These are phyloP conservation scores for Galaxea fascicularis DNA, from an alignment of 92 coral and sea anemone species.

Conservation along the genomic window DNA sequence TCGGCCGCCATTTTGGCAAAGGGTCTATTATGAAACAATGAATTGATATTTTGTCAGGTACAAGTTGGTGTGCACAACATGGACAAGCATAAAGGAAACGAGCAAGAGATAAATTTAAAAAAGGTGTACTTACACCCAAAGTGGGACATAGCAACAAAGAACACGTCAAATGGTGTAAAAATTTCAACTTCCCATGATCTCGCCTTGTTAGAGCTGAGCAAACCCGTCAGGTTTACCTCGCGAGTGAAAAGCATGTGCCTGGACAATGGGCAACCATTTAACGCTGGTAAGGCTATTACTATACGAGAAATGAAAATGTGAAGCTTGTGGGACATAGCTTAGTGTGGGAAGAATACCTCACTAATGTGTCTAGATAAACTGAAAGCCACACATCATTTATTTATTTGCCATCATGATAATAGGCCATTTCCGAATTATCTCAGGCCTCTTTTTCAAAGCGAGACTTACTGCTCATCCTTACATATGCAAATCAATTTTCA, in stretches of 20 bases:
- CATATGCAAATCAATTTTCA: too few species aligned
- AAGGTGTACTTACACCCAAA: slow-evolving; percentile 77
- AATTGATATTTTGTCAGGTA: slow-evolving; percentile 27
- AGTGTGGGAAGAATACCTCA: too few species aligned
- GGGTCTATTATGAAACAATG: too few species aligned
- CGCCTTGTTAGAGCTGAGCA: slow-evolving; percentile 75
- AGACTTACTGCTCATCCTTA: too few species aligned
- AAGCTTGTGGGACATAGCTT: too few species aligned
- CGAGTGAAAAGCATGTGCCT: slow-evolving; percentile 81
- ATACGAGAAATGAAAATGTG: too few species aligned
- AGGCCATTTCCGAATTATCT: too few species aligned
- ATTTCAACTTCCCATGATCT: slow-evolving; percentile 79
- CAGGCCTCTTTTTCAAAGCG: too few species aligned
- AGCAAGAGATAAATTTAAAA: slow-evolving; percentile 79
- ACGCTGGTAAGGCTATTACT: slow-evolving; percentile 68
- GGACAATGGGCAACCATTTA: slow-evolving; percentile 59
- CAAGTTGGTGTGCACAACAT: slow-evolving; percentile 90
- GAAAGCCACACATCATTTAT: too few species aligned
- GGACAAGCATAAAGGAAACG: slow-evolving; percentile 61
- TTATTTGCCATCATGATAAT: too few species aligned
- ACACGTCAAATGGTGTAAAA: slow-evolving; percentile 63
- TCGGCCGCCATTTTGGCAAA: too few species aligned
- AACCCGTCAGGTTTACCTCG: slow-evolving; percentile 69
- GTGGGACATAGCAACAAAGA: slow-evolving; percentile 77
- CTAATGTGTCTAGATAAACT: too few species aligned